Conservation (phyloP, 2,113 vertebrate genomes). For the Ptilonorhynchus violaceus region DNA sequence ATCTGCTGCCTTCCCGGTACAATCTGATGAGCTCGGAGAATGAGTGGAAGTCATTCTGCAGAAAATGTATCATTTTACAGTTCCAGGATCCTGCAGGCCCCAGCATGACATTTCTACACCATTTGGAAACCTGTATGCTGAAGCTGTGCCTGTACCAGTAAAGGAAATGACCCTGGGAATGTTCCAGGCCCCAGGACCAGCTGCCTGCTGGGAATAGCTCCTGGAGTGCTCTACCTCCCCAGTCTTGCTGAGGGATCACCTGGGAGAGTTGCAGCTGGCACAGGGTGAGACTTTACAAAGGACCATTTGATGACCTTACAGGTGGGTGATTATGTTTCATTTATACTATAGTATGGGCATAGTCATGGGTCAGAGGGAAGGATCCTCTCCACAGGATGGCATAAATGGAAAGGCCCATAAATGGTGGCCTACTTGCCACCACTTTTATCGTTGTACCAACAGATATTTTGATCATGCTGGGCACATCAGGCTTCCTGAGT, state of each 20-base stretch:
- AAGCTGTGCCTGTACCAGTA: not conserved
- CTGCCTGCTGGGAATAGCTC: not conserved
- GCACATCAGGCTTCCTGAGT: not conserved
- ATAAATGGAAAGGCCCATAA: not conserved
- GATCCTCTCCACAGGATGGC: not conserved
- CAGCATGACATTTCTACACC: not conserved
- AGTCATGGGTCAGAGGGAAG: fast-evolving
- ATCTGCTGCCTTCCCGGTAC: not conserved
- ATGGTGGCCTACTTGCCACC: not conserved
- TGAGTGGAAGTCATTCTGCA: not conserved
- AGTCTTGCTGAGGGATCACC: not conserved
- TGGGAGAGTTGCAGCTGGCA: not conserved
- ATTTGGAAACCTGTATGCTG: not conserved
- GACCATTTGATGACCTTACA: fast-evolving
- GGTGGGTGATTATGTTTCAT: not conserved
- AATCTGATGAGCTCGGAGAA: not conserved
- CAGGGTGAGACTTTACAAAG: not conserved
- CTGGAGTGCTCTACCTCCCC: not conserved
- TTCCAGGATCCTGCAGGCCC: not conserved
- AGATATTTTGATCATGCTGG: not conserved
- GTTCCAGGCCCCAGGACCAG: not conserved
- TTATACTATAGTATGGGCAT: not conserved
- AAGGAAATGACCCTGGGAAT: not conserved
- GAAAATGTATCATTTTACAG: not conserved
- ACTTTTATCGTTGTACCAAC: not conserved